phyloP scores from a whole-genome alignment of 2,888 invertebrate genomes.

The Leptarthrus brevirostris region DNA sequence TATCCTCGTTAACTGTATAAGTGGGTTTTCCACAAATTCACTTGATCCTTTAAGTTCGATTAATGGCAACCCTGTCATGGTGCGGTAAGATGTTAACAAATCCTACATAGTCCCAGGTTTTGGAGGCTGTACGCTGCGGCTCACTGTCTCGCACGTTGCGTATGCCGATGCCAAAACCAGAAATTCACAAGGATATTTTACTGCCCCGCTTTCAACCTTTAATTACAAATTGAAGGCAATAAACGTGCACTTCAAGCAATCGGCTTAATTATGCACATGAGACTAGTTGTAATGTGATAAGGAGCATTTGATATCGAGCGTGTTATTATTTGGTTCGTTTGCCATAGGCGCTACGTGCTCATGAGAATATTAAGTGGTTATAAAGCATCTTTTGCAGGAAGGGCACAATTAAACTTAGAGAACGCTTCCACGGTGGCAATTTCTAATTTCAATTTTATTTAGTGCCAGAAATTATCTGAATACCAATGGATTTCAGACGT shows the following conservation, averaged over 20 bases:
- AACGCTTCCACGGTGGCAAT: no score
- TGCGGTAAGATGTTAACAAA: slow-evolving; percentile 28
- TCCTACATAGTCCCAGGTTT: slow-evolving; percentile 2
- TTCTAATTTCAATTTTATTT: no score
- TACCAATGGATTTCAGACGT: no score
- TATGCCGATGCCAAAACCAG: no score
- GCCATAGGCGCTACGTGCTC: slow-evolving; percentile 19
- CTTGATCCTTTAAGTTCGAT: slow-evolving; percentile 41
- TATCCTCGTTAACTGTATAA: slow-evolving; percentile 28
- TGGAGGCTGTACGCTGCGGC: background rate
- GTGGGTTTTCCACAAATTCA: slow-evolving; percentile 42
- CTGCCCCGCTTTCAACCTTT: background rate
- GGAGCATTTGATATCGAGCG: background rate
- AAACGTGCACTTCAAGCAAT: slow-evolving; percentile 31
- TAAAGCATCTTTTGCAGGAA: no score
- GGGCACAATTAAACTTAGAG: no score
- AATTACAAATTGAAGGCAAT: slow-evolving; percentile 27
- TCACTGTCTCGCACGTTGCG: no score
- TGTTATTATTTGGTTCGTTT: slow-evolving; percentile 4
- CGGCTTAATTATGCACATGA: slow-evolving; percentile 35
- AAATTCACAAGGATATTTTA: background rate
- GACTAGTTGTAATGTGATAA: slow-evolving; percentile 29
- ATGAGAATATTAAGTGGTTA: background rate
- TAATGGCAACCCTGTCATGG: slow-evolving; percentile 16
- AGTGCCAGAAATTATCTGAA: no score